Evolutionary conservation across 2,113 vertebrate species (phyloP).

Genomic region (Malurus alboscapulatus): DNA sequence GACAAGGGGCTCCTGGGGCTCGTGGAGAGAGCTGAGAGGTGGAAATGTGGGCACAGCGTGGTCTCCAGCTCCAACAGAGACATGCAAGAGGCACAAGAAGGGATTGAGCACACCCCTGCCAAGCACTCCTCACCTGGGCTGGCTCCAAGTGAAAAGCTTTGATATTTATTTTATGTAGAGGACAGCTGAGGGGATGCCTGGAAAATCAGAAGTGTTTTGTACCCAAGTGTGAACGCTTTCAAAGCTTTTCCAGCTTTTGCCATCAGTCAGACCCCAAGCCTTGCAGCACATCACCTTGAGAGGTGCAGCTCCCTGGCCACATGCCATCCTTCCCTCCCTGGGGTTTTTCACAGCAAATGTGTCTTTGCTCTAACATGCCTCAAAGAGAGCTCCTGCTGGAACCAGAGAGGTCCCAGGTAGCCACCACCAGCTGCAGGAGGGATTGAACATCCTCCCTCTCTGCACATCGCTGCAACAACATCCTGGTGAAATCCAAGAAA

Average conservation of each 20-base stretch:
- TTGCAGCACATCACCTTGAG: accelerated
- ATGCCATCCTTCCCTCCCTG: not conserved
- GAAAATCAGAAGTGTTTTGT: not conserved
- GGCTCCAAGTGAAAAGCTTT: not conserved
- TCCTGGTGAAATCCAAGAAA: not conserved
- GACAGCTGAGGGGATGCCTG: not conserved
- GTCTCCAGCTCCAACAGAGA: not conserved
- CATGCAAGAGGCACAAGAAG: not conserved
- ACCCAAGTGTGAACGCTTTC: accelerated
- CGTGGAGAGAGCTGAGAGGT: not conserved
- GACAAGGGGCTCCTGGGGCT: not conserved
- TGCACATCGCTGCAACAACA: not conserved
- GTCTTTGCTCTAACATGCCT: not conserved
- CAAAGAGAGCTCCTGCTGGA: not conserved
- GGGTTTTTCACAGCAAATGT: not conserved
- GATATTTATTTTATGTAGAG: not conserved
- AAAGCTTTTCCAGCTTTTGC: not conserved
- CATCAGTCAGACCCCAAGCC: not conserved
- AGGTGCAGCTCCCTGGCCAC: not conserved
- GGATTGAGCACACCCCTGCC: accelerated
- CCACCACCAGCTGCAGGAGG: not conserved
- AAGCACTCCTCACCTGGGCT: not conserved
- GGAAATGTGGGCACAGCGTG: accelerated
- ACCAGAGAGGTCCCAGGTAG: not conserved
- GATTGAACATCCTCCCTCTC: not conserved